Percentiles rank a stretch among this genome's conserved stretches.
Evolutionary conservation across 2,113 vertebrate genomes (phyloP).

Genomic region (Aegithalos caudatus): DNA sequence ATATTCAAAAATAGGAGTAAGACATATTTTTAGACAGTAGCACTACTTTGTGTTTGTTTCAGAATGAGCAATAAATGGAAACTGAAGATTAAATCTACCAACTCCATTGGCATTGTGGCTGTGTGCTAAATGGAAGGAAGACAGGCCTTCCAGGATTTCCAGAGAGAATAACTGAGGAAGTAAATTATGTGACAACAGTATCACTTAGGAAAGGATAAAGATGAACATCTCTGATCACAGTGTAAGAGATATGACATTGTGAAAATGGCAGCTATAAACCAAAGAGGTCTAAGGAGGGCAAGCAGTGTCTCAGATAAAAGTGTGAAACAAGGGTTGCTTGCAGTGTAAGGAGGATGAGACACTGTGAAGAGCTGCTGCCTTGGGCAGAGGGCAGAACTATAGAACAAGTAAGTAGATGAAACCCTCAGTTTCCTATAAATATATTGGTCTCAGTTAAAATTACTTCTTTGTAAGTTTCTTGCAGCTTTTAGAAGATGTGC

Average conservation of each 20-base stretch:
- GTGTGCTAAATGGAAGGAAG: neutral
- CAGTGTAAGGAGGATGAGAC: neutral
- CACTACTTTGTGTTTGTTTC: neutral
- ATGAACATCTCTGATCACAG: neutral
- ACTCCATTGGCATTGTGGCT: neutral
- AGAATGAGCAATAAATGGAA: conserved; percentile 9
- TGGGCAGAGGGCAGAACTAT: neutral
- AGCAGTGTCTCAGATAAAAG: neutral
- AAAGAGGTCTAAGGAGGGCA: neutral
- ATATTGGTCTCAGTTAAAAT: neutral
- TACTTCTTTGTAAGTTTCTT: neutral
- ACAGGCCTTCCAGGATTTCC: neutral
- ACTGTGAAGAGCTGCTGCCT: neutral
- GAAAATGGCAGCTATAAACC: neutral
- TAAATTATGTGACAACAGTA: conserved; percentile 26
- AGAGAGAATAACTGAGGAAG: neutral
- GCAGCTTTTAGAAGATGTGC: neutral
- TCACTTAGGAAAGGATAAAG: conserved; percentile 23
- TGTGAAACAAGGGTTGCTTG: neutral
- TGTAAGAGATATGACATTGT: neutral
- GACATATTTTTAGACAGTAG: neutral
- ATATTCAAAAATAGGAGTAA: neutral
- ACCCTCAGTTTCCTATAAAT: neutral
- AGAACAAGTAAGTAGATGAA: neutral
- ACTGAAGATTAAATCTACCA: neutral